phyloP scores from a whole-genome alignment of 2,888 invertebrate species.

The Pecten maximus region DNA sequence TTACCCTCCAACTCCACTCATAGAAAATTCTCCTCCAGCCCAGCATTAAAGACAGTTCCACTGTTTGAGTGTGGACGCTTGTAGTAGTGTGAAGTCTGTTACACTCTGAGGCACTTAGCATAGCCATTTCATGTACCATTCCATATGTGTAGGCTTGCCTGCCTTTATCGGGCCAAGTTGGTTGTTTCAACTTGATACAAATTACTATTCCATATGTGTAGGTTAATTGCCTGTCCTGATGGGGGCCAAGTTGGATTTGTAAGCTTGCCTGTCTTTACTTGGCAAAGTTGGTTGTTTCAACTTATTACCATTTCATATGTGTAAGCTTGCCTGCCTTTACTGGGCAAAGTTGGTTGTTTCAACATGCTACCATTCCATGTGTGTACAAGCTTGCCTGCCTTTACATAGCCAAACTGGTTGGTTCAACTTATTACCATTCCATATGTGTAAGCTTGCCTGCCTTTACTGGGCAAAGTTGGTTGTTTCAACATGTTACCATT shows the following conservation, averaged over 20 bases:
- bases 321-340: too few relatives aligned
- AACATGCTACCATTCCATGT: not conserved
- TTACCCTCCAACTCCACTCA: not conserved
- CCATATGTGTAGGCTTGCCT: slow-evolving; percentile 20
- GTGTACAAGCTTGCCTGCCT: not conserved
- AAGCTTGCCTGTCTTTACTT: not conserved
- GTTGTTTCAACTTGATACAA: not conserved
- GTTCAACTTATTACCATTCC: not conserved
- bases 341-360: too few relatives aligned
- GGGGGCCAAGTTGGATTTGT: too few relatives aligned
- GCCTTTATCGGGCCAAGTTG: not conserved
- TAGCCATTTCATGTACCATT: not conserved
- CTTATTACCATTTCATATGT: not conserved
- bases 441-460: not conserved
- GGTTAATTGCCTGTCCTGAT: too few relatives aligned
- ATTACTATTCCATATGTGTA: slow-evolving; percentile 18
- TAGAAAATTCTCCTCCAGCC: not conserved
- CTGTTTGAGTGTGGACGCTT: not conserved
- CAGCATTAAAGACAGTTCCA: not conserved
- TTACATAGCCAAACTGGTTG: not conserved
- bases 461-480: not conserved
- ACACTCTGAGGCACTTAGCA: not conserved
- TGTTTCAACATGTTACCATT: not conserved
- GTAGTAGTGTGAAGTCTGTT: not conserved
- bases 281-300: not conserved